phyloP scores from a whole-genome alignment of 2,797 vertebrate species.

The Sarcophilus harrisii region DNA sequence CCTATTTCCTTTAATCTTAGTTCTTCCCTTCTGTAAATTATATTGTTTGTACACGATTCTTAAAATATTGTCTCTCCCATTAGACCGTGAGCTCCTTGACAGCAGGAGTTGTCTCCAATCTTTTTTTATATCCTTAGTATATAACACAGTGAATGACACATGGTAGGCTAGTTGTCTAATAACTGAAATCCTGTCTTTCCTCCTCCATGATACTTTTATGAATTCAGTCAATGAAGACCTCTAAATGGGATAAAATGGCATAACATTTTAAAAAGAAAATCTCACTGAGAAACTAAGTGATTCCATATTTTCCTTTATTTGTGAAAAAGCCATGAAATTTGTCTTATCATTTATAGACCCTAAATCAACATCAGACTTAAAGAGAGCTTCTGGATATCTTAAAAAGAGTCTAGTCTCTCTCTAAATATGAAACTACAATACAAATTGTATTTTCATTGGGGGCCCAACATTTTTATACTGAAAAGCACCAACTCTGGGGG shows the following conservation, averaged over 20 bases:
- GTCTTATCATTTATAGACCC: background rate
- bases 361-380: background rate
- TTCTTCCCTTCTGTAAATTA: background rate
- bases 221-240: background rate
- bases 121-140: background rate
- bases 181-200: background rate
- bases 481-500: background rate
- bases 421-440: background rate
- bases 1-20: background rate
- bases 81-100: background rate
- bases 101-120: background rate
- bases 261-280: background rate
- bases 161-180: background rate
- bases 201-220: background rate
- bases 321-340: background rate
- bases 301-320: background rate
- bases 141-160: background rate
- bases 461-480: background rate
- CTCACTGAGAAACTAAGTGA: background rate
- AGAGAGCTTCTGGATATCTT: background rate
- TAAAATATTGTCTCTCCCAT: background rate
- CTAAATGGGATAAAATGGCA: background rate
- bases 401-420: background rate
- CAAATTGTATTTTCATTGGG: background rate
- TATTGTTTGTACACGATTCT: background rate